These are phyloP conservation scores for Auanema sp. DNA, from an alignment of 2,888 invertebrate species.

Conservation along the genomic window DNA sequence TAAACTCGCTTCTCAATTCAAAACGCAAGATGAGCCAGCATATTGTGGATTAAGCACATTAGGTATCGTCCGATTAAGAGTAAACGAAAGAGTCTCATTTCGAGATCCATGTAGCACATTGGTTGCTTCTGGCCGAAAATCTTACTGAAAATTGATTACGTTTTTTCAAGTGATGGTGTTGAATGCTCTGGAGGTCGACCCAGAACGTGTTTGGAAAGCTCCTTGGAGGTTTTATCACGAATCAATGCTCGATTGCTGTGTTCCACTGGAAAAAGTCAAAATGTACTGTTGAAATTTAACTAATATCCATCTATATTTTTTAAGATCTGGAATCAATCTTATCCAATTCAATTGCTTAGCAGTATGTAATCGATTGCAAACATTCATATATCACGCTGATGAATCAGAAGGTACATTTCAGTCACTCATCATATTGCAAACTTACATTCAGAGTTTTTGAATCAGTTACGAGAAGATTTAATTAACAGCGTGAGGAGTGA, in stretches of 20 bases:
- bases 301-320: background rate
- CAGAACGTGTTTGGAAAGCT: slow-evolving; percentile 64
- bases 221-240: slow-evolving; percentile 68
- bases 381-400: slow-evolving; percentile 34
- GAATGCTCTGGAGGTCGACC: slow-evolving; percentile 66
- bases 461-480: slow-evolving; percentile 30
- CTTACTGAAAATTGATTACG: no score
- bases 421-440: slow-evolving; percentile 6
- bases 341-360: slow-evolving; percentile 65
- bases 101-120: background rate
- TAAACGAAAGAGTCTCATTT: slow-evolving; percentile 1
- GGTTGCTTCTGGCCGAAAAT: background rate
- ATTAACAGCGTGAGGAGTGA: slow-evolving; percentile 38
- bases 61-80: slow-evolving; percentile 49
- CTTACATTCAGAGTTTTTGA: background rate
- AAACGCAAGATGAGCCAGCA: slow-evolving; percentile 67
- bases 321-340: slow-evolving; percentile 63
- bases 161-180: slow-evolving; percentile 63
- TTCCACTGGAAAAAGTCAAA: slow-evolving; percentile 60
- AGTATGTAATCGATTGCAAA: slow-evolving; percentile 64
- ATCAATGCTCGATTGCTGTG: slow-evolving; percentile 67
- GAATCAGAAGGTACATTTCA: slow-evolving; percentile 6
- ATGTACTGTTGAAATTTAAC: slow-evolving; percentile 24
- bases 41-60: slow-evolving; percentile 67
- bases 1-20: slow-evolving; percentile 65